phyloP scores from a whole-genome alignment of 2,113 vertebrate genomes.

The Istiophorus platypterus region DNA sequence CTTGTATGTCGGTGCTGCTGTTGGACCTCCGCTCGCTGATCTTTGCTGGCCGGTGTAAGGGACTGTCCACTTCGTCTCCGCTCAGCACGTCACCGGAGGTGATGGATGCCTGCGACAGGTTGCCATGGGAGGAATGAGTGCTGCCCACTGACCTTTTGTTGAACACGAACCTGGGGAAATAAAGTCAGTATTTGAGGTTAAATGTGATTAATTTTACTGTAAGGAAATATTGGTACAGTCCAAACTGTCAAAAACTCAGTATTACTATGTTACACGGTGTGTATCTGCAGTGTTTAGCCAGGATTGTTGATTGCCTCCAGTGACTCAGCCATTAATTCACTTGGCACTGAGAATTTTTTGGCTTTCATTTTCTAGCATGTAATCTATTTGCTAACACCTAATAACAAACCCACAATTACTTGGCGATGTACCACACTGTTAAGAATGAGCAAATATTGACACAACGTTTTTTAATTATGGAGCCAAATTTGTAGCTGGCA shows the following conservation, averaged over 20 bases:
- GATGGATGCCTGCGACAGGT: slow-evolving; percentile 87
- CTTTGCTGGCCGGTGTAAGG: slow-evolving; percentile 79
- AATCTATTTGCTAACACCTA: slow-evolving; percentile 1
- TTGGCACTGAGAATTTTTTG: not conserved
- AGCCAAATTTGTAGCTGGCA: not conserved
- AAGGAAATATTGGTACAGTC: not conserved
- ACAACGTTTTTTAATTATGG: not conserved
- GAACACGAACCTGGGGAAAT: slow-evolving; percentile 82
- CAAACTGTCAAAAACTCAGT: not conserved
- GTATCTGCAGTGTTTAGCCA: not conserved
- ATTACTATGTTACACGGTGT: not conserved
- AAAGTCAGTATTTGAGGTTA: slow-evolving; percentile 15
- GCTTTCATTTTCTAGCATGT: slow-evolving; percentile 11
- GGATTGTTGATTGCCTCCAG: slow-evolving; percentile 7
- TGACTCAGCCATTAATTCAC: slow-evolving; percentile 16
- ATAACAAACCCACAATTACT: not conserved
- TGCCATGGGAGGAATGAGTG: slow-evolving; percentile 87
- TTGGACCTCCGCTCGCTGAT: slow-evolving; percentile 87
- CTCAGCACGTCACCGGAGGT: slow-evolving; percentile 87
- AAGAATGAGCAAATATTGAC: not conserved
- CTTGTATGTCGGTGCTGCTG: slow-evolving; percentile 89
- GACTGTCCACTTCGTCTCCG: slow-evolving; percentile 87
- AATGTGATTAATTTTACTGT: not conserved
- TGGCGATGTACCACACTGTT: not conserved
- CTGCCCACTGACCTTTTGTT: slow-evolving; percentile 86